phyloP scores from a whole-genome alignment of 2,113 vertebrate species.

The Xenopus laevis region DNA sequence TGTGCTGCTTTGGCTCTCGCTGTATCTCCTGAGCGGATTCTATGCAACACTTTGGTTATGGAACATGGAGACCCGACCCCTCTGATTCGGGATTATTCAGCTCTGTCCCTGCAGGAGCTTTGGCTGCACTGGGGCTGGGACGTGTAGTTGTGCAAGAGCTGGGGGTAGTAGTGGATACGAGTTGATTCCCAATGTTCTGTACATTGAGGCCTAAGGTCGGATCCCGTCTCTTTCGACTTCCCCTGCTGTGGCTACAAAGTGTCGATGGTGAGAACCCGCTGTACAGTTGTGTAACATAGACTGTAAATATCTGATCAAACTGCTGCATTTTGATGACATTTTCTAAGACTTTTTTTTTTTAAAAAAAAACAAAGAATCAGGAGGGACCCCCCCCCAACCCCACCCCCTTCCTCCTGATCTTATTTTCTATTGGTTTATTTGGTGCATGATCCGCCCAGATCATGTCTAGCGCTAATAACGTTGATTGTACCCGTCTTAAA shows the following conservation, averaged over 20 bases:
- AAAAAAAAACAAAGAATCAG: slow-evolving; percentile 75
- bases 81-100: too few species aligned
- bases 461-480: slow-evolving; percentile 68
- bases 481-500: slow-evolving; percentile 98
- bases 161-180: not conserved
- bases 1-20: not conserved
- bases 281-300: slow-evolving; percentile 92
- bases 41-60: slow-evolving; percentile 20
- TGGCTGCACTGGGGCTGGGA: too few species aligned
- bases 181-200: not conserved
- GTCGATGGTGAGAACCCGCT: slow-evolving; percentile 73
- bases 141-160: too few species aligned
- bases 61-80: too few species aligned
- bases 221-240: not conserved
- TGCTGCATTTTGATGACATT: slow-evolving; percentile 84
- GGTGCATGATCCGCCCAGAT: slow-evolving; percentile 47
- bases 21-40: slow-evolving; percentile 10
- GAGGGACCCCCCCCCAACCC: slow-evolving; percentile 49
- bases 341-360: slow-evolving; percentile 85
- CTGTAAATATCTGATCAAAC: slow-evolving; percentile 92
- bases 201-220: not conserved
- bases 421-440: slow-evolving; percentile 78
- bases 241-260: slow-evolving; percentile 44
- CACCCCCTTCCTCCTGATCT: slow-evolving; percentile 35
- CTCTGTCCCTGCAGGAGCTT: not conserved